Base-by-base conservation (phyloP, 2,888 invertebrate species). In the Epinotia nisella region DNA sequence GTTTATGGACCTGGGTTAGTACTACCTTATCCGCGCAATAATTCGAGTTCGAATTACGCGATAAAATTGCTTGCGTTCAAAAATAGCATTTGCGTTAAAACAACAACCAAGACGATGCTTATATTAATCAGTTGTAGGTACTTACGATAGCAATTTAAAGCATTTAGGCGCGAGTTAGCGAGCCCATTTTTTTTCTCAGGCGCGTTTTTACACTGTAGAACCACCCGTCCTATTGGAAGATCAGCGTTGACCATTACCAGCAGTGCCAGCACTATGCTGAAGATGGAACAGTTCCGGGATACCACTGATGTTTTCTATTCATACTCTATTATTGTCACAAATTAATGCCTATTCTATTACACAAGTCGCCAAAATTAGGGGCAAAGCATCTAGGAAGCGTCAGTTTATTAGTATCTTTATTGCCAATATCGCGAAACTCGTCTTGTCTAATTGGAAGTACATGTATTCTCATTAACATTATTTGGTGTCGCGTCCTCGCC, bases 401-500 rank as follows among this genome's bases (percentile, higher is more conserved):
- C 35, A 49, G 49, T 49, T 49, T 59, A 21, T 59, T 51, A 24
- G 65, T 53, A 45, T 61, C 29, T 55, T 60, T 66, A 55, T 67
- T 61, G 35, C 66, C 45, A 55, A 71, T 67, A 72, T 61, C 35
- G 61, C 68, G 41, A 58, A 49, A 51, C 66, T 35, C 41, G 59
- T 65, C 53, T 24, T 39, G 49, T 58, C 56, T 68, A 68, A 72
- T 68, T 68, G 51, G 68, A 68, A 68, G 68, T 73, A 73, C 62
- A 68, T 64, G 62, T 62, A 68, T 62, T 53, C 62, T 73, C 68
- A 73, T 73, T 73, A 68, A 73, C 68, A 68, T 35, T 35, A 49
- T 51, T 61, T 58, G 56, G 56, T 73, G 72, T 68, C 76, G 78
- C 71, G 75, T 70, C 74, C 81, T 81, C 79, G 76, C 75, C 77